phyloP scores from a whole-genome alignment of 1,140 invertebrate species.

The Nylanderia fulva region DNA sequence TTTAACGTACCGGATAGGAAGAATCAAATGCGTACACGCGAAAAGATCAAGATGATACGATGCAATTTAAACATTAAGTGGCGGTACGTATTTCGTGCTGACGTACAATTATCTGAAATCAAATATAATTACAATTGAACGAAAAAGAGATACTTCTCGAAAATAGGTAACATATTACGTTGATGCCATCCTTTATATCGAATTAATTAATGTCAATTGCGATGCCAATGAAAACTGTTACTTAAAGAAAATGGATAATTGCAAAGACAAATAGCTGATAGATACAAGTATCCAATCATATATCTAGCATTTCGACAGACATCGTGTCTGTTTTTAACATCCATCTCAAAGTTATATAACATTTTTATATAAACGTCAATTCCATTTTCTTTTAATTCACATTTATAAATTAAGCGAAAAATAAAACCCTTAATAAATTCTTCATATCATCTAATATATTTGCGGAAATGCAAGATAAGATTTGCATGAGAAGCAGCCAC shows the following conservation, averaged over 20 bases:
- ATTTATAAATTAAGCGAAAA: not conserved
- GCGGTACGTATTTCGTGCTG: not conserved
- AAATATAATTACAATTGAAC: slow-evolving; percentile 13
- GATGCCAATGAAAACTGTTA: not conserved
- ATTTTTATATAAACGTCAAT: not conserved
- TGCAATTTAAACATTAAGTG: slow-evolving; percentile 25
- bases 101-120: slow-evolving; percentile 33
- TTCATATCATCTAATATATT: not conserved
- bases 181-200: not conserved
- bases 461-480: not conserved
- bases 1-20: not conserved
- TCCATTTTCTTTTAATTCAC: not conserved
- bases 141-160: not conserved
- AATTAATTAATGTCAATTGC: slow-evolving; percentile 32
- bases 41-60: not conserved
- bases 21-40: not conserved
- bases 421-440: not conserved
- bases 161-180: not conserved
- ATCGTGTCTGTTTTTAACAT: not conserved
- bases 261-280: not conserved
- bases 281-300: not conserved
- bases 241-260: not conserved
- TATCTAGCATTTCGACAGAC: not conserved
- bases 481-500: not conserved
- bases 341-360: not conserved